A percentile compares a stretch with the other conserved stretches of the same genome.
Conservation (phyloP, 2,888 invertebrate genomes). For the Xanthia icteritia region DNA sequence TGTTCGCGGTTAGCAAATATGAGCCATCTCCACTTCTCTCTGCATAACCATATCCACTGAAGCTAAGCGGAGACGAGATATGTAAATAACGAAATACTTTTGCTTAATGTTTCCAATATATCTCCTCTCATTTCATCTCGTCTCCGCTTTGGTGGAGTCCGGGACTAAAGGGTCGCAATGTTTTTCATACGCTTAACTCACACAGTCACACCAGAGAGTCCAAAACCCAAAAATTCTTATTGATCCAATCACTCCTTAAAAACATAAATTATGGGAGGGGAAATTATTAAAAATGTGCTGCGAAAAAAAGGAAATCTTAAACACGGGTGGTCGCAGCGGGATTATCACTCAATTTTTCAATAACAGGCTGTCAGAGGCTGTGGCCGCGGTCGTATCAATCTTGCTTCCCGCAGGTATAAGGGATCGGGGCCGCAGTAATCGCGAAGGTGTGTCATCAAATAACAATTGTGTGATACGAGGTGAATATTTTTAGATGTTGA, state of each 20-base stretch:
- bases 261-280: conserved; percentile 20
- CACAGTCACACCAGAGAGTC: neutral
- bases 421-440: conserved; percentile 42
- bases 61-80: too few species aligned
- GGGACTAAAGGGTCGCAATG: neutral
- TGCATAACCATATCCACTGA: too few species aligned
- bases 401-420: conserved; percentile 82
- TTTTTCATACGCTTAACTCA: neutral
- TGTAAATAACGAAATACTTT: too few species aligned
- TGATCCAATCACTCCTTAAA: conserved; percentile 26
- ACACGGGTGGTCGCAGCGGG: conserved; percentile 78
- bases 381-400: conserved; percentile 84
- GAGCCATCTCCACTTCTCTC: too few species aligned
- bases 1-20: too few species aligned
- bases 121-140: too few species aligned
- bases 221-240: neutral
- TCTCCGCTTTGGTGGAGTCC: too few species aligned
- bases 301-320: conserved; percentile 76
- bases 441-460: conserved; percentile 62
- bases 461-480: conserved; percentile 52
- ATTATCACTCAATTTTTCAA: conserved; percentile 89
- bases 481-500: conserved; percentile 24
- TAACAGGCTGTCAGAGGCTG: conserved; percentile 85
- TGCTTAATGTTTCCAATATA: too few species aligned
- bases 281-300: conserved; percentile 42